These are phyloP conservation scores for Pantherophis guttatus DNA, from an alignment of 2,113 vertebrate genomes.

Conservation along the genomic window DNA sequence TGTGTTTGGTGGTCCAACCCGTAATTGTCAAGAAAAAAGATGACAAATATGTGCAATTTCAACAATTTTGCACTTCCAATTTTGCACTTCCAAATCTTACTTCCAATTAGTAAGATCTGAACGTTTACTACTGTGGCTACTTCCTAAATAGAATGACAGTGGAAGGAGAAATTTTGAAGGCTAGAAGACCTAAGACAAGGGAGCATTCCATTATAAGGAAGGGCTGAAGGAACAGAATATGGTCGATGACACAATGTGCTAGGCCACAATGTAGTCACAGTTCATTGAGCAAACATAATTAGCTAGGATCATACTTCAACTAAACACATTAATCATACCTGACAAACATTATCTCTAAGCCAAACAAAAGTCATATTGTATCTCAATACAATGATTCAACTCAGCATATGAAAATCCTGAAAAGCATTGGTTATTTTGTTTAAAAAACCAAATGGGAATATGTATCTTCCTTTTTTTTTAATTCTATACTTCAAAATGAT, in stretches of 20 bases:
- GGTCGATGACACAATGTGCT: background rate
- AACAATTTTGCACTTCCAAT: background rate
- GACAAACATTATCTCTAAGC: background rate
- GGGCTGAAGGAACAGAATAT: background rate
- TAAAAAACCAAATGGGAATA: background rate
- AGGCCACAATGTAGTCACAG: background rate
- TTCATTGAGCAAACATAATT: background rate
- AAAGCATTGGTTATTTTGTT: background rate
- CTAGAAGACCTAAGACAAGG: background rate
- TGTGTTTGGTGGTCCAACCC: constrained; percentile 6
- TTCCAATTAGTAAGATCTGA: background rate
- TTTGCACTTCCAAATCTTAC: background rate
- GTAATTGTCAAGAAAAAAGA: background rate
- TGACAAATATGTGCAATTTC: background rate
- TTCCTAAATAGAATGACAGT: background rate
- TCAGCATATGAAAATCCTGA: background rate
- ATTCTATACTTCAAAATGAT: background rate
- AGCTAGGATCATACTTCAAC: background rate
- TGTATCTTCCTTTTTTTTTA: background rate
- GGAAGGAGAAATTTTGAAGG: background rate
- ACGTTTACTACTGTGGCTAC: background rate
- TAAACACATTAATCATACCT: background rate
- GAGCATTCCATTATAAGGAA: background rate
- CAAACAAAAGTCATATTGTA: background rate
- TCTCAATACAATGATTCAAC: background rate